Evolutionary conservation across 2,113 vertebrate species (phyloP).

Genomic region (Heterochromis multidens): DNA sequence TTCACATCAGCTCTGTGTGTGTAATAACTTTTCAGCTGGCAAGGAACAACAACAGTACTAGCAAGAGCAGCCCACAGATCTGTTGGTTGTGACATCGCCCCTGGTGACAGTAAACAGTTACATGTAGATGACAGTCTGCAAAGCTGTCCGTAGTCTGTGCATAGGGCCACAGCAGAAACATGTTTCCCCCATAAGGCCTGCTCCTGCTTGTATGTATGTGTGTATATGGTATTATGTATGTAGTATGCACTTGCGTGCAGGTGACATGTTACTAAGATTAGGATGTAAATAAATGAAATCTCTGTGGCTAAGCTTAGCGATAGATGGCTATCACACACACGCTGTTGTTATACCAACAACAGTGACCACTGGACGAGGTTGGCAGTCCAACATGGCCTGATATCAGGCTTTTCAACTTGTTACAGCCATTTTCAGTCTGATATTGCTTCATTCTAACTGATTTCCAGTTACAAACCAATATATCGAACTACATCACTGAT

Average conservation of each 20-base stretch:
- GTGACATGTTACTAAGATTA: not conserved
- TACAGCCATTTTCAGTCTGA: not conserved
- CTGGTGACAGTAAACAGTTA: not conserved
- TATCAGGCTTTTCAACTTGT: not conserved
- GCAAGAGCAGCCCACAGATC: too few species aligned
- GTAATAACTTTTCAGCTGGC: not conserved
- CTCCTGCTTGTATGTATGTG: not conserved
- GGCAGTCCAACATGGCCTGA: not conserved
- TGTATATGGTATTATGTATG: not conserved
- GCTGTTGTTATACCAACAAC: not conserved
- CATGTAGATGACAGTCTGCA: not conserved
- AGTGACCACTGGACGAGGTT: not conserved
- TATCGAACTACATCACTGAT: accelerated
- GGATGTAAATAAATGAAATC: constrained; percentile 43
- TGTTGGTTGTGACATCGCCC: not conserved
- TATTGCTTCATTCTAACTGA: not conserved
- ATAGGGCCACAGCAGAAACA: not conserved
- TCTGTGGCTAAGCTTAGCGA: constrained; percentile 37
- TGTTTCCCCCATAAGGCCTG: not conserved
- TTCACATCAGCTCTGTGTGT: not conserved
- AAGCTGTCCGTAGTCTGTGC: not conserved
- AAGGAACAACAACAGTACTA: not conserved
- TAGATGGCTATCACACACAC: constrained; percentile 40
- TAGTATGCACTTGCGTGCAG: not conserved
- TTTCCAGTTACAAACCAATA: not conserved